Base-by-base conservation (phyloP, 2,888 invertebrate genomes). In the Antheraea assamensis region DNA sequence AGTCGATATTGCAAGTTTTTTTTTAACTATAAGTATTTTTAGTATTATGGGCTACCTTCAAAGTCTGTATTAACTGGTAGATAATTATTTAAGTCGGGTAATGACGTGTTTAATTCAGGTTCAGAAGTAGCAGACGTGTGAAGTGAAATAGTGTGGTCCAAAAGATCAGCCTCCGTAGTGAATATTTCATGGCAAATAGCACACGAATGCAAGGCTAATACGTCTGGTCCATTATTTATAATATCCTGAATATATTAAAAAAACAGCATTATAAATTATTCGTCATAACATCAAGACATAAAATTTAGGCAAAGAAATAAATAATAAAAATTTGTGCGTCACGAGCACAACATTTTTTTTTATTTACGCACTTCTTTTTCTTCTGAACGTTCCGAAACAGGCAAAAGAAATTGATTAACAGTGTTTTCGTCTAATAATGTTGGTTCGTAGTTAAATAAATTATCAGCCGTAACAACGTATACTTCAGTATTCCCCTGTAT, bases 161-260 rank as follows among this genome's bases (percentile, higher is more conserved):
- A 84, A 47, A 93, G 87, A 82, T 94, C 93, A 21, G 89, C 85
- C 71, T 94, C 93, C 1, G 89, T 92, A 0, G 92, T 92, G 76
- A 94, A 94, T 82, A 94, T 92, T 79, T 93, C 93, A 78, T 93
- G 93, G 75, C 94, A 94, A 42, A 93, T 87, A 5, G 90, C 88
- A 79, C 94, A 94, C 2, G 93, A 92, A 78, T 94, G 91, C 71
- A 93, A 77, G 24, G 93, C 91, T 71, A 93, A 80, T 74, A 92
- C 76, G 75, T 93, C 90, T 0, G 92, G 91, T 1, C 90, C 91
- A 61, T 76, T 83, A 58, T 74, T 83, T 58, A 85, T 88, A 61
- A 74, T 21, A 70, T 84, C 85, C 91, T 91, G 78, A 75, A 88
- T 86, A 71, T 49, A 55, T 64, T 70, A 7, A 7, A 58, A 58